phyloP scores from a whole-genome alignment of 2,113 vertebrate species.

The Zosterops hypoxanthus region DNA sequence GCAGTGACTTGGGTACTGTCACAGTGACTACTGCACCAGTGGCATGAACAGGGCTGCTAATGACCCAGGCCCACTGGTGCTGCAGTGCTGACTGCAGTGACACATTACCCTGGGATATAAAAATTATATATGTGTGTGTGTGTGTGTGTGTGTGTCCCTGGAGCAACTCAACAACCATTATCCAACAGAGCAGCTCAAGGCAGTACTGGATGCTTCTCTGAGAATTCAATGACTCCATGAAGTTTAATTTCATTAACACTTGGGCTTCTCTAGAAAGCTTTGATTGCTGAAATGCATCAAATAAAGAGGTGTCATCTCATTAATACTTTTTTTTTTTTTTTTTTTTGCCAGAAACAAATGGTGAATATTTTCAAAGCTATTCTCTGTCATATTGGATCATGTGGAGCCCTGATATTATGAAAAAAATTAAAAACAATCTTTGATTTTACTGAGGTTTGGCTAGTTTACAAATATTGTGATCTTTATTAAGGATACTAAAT shows the following conservation, averaged over 20 bases:
- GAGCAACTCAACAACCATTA: not conserved
- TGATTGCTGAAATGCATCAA: slow-evolving; percentile 32
- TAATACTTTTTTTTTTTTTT: slow-evolving; percentile 16
- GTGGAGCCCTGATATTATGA: slow-evolving; percentile 37
- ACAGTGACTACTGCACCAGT: not conserved
- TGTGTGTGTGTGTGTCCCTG: not conserved
- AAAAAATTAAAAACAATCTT: slow-evolving; percentile 58
- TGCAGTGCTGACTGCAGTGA: not conserved
- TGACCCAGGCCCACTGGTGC: not conserved
- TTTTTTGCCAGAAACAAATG: slow-evolving; percentile 38
- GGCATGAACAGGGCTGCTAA: not conserved
- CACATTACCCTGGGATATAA: not conserved
- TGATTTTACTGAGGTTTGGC: slow-evolving; percentile 68
- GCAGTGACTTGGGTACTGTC: not conserved
- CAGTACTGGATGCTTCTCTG: not conserved
- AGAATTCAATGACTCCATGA: not conserved
- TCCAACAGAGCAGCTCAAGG: not conserved
- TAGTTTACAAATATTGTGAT: slow-evolving; percentile 48
- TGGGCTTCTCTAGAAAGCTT: slow-evolving; percentile 10
- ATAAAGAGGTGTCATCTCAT: not conserved
- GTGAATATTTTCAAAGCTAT: slow-evolving; percentile 48
- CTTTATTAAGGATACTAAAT: slow-evolving; percentile 58
- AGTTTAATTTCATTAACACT: slow-evolving; percentile 19
- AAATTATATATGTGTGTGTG: not conserved
- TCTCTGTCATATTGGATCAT: slow-evolving; percentile 52